Conservation (phyloP, 2,797 vertebrate species). For the Mormyrus hasselquistii region DNA sequence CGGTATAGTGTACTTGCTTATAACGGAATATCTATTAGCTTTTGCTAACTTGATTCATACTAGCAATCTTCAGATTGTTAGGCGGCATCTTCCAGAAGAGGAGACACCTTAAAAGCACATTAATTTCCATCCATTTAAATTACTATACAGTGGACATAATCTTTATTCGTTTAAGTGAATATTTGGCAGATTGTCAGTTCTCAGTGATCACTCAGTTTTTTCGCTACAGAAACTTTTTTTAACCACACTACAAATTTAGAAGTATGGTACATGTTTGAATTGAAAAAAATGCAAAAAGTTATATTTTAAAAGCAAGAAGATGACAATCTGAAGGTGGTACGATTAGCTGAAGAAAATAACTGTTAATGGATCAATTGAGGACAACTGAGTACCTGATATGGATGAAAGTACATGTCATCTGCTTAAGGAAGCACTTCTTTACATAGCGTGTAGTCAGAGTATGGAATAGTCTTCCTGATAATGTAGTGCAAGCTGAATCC, state of each 20-base stretch:
- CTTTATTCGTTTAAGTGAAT: conserved; percentile 22
- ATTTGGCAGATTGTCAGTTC: not conserved
- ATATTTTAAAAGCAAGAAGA: not conserved
- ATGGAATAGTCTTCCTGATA: too few species aligned
- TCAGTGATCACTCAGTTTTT: conserved; percentile 13
- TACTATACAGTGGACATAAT: not conserved
- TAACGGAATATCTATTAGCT: not conserved
- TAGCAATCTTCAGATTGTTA: not conserved
- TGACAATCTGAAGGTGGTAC: not conserved
- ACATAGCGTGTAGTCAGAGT: too few species aligned
- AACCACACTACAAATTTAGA: not conserved
- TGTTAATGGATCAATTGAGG: not conserved
- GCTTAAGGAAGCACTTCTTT: too few species aligned
- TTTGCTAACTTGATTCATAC: conserved; percentile 10
- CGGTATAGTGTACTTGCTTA: too few species aligned
- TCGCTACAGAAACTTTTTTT: not conserved
- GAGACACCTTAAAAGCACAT: not conserved
- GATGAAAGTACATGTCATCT: not conserved
- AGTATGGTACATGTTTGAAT: not conserved
- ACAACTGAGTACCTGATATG: not conserved
- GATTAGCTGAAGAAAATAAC: not conserved
- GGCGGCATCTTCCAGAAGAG: not conserved
- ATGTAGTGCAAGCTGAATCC: too few species aligned
- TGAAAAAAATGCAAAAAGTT: not conserved
- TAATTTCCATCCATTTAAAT: not conserved